Conservation (phyloP, 2,797 vertebrate genomes). For the Phataginus tetradactyla region DNA sequence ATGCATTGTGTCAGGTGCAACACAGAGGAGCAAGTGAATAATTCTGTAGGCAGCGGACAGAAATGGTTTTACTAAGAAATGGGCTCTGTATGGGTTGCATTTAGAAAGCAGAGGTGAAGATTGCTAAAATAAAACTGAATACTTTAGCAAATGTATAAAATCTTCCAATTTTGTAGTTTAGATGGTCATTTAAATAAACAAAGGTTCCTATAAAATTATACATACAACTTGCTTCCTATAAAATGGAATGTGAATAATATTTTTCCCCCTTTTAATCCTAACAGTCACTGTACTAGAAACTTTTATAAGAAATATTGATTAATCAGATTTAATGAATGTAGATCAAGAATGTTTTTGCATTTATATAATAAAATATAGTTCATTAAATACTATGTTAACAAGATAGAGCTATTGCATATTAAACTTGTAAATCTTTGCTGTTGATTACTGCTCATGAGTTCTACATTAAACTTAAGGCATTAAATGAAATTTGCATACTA, state of each 20-base stretch:
- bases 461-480: not conserved
- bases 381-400: not conserved
- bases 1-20: not conserved
- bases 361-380: not conserved
- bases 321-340: not conserved
- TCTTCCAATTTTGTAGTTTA: not conserved
- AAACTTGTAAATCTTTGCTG: not conserved
- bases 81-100: accelerated
- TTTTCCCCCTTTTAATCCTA: not conserved
- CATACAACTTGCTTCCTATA: not conserved
- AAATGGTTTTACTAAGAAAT: not conserved
- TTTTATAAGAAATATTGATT: not conserved
- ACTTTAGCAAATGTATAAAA: not conserved
- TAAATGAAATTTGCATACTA: not conserved
- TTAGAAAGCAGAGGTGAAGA: not conserved
- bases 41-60: not conserved
- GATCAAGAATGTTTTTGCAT: not conserved
- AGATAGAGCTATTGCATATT: not conserved
- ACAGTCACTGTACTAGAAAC: not conserved
- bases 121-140: not conserved
- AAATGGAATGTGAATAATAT: not conserved
- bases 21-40: not conserved
- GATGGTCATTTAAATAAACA: not conserved
- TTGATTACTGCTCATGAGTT: not conserved
- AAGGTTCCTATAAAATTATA: not conserved